Percentiles rank a stretch among this genome's conserved stretches.
Evolutionary conservation across 1,140 invertebrate genomes (phyloP).

Genomic region (Pachyrhynchus sulphureomaculatus): DNA sequence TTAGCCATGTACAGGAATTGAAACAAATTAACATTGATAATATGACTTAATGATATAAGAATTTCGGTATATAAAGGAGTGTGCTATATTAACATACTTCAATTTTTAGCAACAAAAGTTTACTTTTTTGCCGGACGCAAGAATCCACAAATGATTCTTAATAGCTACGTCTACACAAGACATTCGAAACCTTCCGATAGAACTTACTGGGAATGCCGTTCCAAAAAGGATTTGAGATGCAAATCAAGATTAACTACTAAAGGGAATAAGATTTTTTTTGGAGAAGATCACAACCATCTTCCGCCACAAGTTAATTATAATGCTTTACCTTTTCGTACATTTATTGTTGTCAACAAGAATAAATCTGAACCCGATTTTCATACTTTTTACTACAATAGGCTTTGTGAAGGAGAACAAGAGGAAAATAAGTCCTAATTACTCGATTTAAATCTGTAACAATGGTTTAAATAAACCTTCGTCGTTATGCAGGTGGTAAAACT

Average conservation of each 20-base stretch:
- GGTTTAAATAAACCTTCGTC: no score
- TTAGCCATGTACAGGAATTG: no score
- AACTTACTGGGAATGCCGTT: constrained; percentile 40
- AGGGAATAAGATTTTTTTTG: constrained; percentile 31
- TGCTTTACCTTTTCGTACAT: constrained; percentile 20
- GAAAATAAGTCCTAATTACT: background rate
- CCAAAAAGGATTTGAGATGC: constrained; percentile 32
- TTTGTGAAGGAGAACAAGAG: background rate
- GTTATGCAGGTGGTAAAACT: no score
- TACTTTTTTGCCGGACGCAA: constrained; percentile 37
- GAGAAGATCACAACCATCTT: constrained; percentile 35
- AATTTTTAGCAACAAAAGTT: constrained; percentile 30
- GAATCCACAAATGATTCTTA: constrained; percentile 38
- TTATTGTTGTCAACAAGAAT: constrained; percentile 18
- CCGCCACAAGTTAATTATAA: constrained; percentile 28
- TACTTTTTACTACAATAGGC: constrained; percentile 28
- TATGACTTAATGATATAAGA: no score
- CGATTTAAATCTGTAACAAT: no score
- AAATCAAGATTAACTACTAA: constrained; percentile 33
- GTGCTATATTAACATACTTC: background rate
- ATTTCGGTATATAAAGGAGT: no score
- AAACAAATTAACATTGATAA: no score
- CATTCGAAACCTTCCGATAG: constrained; percentile 25
- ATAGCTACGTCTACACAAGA: constrained; percentile 34
- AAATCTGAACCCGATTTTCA: constrained; percentile 20